phyloP scores from a whole-genome alignment of 2,888 invertebrate genomes.

The Dione juno region DNA sequence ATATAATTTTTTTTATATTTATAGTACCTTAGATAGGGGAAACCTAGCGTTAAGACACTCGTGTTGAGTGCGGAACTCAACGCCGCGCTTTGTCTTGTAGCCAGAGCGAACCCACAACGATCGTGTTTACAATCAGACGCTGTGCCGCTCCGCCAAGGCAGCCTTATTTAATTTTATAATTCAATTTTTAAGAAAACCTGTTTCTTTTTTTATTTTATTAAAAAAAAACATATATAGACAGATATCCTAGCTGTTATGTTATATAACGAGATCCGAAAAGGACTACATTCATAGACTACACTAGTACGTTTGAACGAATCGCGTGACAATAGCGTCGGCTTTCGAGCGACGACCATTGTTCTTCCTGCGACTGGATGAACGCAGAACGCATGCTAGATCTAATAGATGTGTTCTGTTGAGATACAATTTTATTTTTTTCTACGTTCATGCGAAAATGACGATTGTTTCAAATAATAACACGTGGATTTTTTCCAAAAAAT shows the following conservation, averaged over 20 bases:
- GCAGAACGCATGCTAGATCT: constrained; percentile 23
- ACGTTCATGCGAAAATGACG: neutral
- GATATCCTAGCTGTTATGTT: neutral
- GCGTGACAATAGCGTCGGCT: constrained; percentile 57
- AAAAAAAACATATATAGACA: neutral
- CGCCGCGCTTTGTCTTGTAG: too few species aligned
- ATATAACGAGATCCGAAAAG: constrained; percentile 7
- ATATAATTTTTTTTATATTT: too few species aligned
- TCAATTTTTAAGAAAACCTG: too few species aligned
- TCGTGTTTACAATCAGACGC: too few species aligned
- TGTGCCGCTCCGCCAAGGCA: too few species aligned
- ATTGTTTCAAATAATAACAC: too few species aligned
- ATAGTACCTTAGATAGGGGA: too few species aligned
- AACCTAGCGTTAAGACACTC: too few species aligned
- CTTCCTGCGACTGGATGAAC: constrained; percentile 47
- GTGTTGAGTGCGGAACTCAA: too few species aligned
- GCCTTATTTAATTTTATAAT: too few species aligned
- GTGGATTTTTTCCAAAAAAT: too few species aligned
- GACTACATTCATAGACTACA: constrained; percentile 19
- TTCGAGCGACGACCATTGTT: constrained; percentile 60
- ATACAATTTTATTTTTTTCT: neutral
- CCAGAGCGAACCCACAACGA: too few species aligned
- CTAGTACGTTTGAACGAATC: constrained; percentile 45
- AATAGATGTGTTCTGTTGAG: constrained; percentile 8
- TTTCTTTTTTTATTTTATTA: neutral